Evolutionary conservation across 1,140 invertebrate genomes (phyloP), one percentile per base, ranked within the genome.

Genomic region (Nasonia giraulti): DNA sequence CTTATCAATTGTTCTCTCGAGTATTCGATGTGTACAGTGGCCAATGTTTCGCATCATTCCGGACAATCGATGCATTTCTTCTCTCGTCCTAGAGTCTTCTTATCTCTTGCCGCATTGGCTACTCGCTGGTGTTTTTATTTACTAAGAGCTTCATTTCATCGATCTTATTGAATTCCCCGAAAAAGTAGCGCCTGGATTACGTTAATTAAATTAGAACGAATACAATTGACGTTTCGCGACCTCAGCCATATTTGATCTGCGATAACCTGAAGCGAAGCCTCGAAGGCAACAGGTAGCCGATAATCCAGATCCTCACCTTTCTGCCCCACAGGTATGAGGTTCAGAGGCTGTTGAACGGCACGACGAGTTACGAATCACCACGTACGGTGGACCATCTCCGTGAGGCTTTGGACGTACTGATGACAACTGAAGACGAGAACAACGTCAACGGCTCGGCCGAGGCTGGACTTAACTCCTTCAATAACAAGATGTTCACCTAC

Each of bases 401-500:
- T 69, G 92, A 93, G 88, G 92, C 91, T 0, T 79, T 93, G 27
- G 87, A 89, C 44, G 89, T 93, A 33, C 80, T 92, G 31, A 33
- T 14, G 37, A 33, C 47, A 7, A 7, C 17, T 1, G 40, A 17
- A 1, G 40, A 8, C 2, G 33, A 5, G 3, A 50, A n/a, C 62
- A 40, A 14, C 55, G 44, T 11, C 23, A 68, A 66, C 31, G 47
- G 33, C 50, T 23, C 44, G 8, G 40, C 33, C 2, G 69, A 23
- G 31, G 31, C 8, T 1, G 31, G 4, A 4, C 47, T 85, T 1
- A 91, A 92, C 87, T 87, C 85, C 2, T 90, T 89, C 44, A 92
- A 92, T 80, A 93, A 92, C 75, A 93, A 93, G 77, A 92, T 92
- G 87, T 93, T 91, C 86, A 91, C 91, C 2, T 93, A 92, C 71